phyloP scores from a whole-genome alignment of 2,797 vertebrate species.

The Tokudaia tokunoshimensis region DNA sequence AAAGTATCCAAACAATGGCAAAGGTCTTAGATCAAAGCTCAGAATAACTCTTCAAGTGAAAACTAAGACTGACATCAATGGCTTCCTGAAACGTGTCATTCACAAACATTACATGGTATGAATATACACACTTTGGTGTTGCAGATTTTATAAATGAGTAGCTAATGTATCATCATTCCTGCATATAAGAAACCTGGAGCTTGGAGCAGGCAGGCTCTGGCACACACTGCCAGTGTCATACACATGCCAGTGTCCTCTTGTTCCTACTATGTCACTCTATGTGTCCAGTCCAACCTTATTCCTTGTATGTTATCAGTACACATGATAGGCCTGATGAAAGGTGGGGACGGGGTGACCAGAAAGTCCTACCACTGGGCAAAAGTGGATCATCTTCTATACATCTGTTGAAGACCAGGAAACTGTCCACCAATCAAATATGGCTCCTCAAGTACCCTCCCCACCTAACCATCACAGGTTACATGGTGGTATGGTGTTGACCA shows the following conservation, averaged over 20 bases:
- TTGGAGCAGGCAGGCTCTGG: neutral
- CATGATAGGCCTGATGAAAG: neutral
- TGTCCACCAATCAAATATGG: neutral
- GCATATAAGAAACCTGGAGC: neutral
- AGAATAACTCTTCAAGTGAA: neutral
- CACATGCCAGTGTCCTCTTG: neutral
- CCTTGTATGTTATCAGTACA: neutral
- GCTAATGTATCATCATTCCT: too few species aligned
- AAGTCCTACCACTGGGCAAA: neutral
- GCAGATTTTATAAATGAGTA: neutral
- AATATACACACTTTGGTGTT: neutral
- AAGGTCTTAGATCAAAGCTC: constrained; percentile 16
- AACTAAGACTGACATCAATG: neutral
- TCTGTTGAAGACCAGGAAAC: neutral
- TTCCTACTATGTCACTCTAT: fast-evolving
- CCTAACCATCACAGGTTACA: neutral
- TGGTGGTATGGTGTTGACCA: neutral
- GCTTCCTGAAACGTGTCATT: neutral
- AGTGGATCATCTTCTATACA: neutral
- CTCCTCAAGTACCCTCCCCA: neutral
- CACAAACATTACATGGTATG: neutral
- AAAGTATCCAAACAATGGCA: constrained; percentile 14
- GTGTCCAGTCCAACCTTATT: neutral
- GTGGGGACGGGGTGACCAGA: neutral
- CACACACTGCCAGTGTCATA: fast-evolving